Percentiles rank a stretch among this genome's conserved stretches.
Conservation (phyloP, 1,140 invertebrate species). For the Drosophila lacteicornis region DNA sequence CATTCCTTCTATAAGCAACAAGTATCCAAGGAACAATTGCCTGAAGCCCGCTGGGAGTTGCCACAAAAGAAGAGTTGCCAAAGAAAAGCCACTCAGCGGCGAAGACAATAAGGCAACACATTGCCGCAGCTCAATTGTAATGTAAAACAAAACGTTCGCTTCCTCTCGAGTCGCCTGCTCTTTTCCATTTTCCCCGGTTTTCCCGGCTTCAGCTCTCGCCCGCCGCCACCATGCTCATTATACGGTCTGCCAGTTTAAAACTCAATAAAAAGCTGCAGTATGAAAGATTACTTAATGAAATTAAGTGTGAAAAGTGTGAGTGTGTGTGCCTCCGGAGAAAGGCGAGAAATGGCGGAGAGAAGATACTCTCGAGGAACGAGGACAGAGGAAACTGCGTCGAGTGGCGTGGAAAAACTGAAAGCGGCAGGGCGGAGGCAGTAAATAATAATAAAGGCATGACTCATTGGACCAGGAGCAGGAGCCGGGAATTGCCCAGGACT, state of each 20-base stretch:
- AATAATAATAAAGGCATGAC: constrained; percentile 75
- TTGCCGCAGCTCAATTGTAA: constrained; percentile 53
- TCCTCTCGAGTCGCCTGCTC: constrained; percentile 2
- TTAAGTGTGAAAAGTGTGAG: constrained; percentile 78
- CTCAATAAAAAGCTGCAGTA: constrained; percentile 76
- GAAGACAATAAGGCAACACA: constrained; percentile 38
- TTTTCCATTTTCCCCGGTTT: constrained; percentile 6
- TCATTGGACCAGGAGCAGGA: constrained; percentile 46
- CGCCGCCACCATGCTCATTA: constrained; percentile 34
- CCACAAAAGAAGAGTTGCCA: constrained; percentile 19
- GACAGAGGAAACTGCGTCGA: constrained; percentile 19
- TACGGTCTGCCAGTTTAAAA: constrained; percentile 66
- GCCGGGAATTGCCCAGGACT: constrained; percentile 4
- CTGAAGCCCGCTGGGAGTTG: background rate
- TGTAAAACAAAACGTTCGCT: constrained; percentile 53
- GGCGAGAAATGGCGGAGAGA: background rate
- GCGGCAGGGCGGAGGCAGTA: constrained; percentile 40
- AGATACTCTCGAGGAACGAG: background rate
- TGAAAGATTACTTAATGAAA: constrained; percentile 82
- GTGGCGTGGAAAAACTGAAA: constrained; percentile 24
- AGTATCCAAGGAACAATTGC: background rate
- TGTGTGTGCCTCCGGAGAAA: constrained; percentile 17
- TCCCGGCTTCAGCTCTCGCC: background rate
- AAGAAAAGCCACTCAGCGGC: background rate
- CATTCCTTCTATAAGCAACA: constrained; percentile 14